These are phyloP conservation scores for Pempheris klunzingeri DNA, from an alignment of 2,797 vertebrate genomes.

Conservation along the genomic window DNA sequence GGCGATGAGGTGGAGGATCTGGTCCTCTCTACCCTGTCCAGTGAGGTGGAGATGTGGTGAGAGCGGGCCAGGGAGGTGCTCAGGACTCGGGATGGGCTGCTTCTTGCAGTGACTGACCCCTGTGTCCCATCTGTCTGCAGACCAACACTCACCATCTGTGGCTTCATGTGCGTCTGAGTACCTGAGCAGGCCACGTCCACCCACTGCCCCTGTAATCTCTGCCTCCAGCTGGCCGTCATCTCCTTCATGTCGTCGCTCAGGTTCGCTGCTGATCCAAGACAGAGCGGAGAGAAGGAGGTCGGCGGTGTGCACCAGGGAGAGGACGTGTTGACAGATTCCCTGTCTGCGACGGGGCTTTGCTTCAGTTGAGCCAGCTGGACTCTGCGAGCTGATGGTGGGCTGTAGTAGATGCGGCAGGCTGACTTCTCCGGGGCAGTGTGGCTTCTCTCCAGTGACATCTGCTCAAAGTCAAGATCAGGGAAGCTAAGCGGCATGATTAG, in stretches of 20 bases:
- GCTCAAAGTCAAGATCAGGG: slow-evolving; percentile 83
- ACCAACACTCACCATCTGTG: slow-evolving; percentile 82
- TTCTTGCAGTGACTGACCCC: slow-evolving; percentile 74
- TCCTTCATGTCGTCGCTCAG: slow-evolving; percentile 99
- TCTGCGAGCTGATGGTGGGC: slow-evolving; percentile 92
- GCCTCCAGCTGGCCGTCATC: slow-evolving; percentile 92
- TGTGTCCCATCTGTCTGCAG: slow-evolving; percentile 82
- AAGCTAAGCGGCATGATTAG: slow-evolving; percentile 84
- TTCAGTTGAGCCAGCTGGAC: slow-evolving; percentile 84
- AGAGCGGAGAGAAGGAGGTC: slow-evolving; percentile 85
- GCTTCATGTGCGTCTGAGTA: slow-evolving; percentile 78
- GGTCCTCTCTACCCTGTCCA: slow-evolving; percentile 90
- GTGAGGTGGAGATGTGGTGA: slow-evolving; percentile 91
- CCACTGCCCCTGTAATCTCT: slow-evolving; percentile 85
- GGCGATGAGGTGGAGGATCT: slow-evolving; percentile 89
- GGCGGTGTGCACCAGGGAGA: slow-evolving; percentile 78
- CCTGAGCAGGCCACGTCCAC: slow-evolving; percentile 83
- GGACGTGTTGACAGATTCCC: slow-evolving; percentile 52
- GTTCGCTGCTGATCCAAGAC: slow-evolving; percentile 91
- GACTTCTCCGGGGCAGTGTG: slow-evolving; percentile 96
- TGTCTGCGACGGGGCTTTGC: slow-evolving; percentile 60
- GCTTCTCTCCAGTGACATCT: slow-evolving; percentile 89
- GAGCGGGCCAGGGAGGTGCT: slow-evolving; percentile 87
- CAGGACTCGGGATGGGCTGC: slow-evolving; percentile 89
- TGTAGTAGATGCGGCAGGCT: slow-evolving; percentile 94